Evolutionary conservation across 2,888 invertebrate genomes (phyloP).

Genomic region (Ectemnius lituratus): DNA sequence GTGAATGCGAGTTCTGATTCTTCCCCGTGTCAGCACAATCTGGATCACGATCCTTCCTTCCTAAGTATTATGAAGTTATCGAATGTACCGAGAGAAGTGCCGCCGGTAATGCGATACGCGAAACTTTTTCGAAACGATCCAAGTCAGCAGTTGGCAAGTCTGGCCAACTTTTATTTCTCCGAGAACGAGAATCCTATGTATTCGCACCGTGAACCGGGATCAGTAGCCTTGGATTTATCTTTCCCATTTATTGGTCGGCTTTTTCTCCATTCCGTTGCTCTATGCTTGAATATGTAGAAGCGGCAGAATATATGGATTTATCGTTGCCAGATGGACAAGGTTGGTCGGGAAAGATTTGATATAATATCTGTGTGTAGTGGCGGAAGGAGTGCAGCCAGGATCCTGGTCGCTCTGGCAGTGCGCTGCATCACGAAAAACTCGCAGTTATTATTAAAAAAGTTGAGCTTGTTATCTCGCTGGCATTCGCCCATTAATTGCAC

Average conservation of each 20-base stretch:
- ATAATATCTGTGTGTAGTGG: too few species aligned
- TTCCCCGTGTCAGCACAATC: constrained; percentile 23
- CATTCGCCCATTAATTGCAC: constrained; percentile 70
- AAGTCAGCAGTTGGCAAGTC: constrained; percentile 44
- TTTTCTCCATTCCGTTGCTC: too few species aligned
- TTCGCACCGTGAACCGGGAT: too few species aligned
- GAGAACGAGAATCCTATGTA: too few species aligned
- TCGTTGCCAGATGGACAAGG: background rate
- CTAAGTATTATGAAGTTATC: constrained; percentile 44
- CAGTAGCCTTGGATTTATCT: too few species aligned
- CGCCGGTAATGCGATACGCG: constrained; percentile 26
- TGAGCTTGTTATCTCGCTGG: constrained; percentile 69
- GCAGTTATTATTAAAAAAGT: constrained; percentile 74
- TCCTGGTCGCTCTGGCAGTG: constrained; percentile 9
- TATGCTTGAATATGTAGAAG: too few species aligned
- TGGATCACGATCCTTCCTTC: background rate
- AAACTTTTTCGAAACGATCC: constrained; percentile 43
- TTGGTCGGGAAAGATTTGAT: background rate
- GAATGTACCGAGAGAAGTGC: constrained; percentile 35
- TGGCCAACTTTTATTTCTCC: background rate
- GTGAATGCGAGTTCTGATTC: too few species aligned
- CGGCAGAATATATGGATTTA: too few species aligned
- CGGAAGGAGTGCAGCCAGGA: too few species aligned
- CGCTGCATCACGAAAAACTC: constrained; percentile 49
- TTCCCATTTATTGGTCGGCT: too few species aligned